A percentile compares a stretch with the other conserved stretches of the same genome.
Conservation (phyloP, 2,797 vertebrate genomes). For the Gymnothorax javanicus region DNA sequence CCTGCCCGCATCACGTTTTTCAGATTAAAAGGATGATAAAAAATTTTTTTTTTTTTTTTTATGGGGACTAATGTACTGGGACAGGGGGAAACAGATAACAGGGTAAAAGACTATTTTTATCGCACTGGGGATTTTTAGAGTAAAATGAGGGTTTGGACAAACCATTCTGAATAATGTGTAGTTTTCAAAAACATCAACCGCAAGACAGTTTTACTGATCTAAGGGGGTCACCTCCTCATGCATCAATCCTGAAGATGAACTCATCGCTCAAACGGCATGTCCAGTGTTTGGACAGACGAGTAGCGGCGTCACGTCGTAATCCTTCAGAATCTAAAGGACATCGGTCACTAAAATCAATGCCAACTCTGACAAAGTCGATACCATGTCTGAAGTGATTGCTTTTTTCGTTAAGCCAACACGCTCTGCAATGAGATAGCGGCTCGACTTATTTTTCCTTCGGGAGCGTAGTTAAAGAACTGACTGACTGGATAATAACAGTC, state of each 20-base stretch:
- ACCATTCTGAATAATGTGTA: not conserved
- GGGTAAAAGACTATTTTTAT: not conserved
- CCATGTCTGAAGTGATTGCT: not conserved
- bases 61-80: too few species aligned
- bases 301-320: not conserved
- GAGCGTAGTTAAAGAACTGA: not conserved
- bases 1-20: too few species aligned
- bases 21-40: too few species aligned
- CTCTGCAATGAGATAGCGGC: not conserved
- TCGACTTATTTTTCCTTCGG: not conserved
- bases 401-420: not conserved
- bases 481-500: not conserved
- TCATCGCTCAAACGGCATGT: not conserved
- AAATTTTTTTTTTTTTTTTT: too few species aligned
- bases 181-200: not conserved
- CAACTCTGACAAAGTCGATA: constrained; percentile 4
- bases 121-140: not conserved
- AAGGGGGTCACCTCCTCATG: not conserved
- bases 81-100: not conserved
- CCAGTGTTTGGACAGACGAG: not conserved
- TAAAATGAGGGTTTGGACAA: not conserved
- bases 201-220: not conserved
- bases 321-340: not conserved
- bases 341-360: not conserved
- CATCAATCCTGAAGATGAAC: constrained; percentile 4